phyloP scores from a whole-genome alignment of 2,113 vertebrate species.

The Toxotes jaculatrix region DNA sequence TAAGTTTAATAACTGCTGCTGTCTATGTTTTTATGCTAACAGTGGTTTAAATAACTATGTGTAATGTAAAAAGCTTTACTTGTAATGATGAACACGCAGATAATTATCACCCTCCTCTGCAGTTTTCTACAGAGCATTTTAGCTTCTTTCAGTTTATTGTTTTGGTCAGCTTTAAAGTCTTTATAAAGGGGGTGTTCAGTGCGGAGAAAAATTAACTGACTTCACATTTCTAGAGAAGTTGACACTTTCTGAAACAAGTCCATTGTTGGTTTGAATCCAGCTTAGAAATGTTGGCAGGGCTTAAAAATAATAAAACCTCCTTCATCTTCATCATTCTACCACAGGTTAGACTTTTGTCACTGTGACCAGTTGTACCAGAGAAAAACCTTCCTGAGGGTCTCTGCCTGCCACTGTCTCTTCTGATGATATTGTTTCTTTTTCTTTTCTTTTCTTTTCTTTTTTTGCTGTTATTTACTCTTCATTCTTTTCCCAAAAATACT shows the following conservation, averaged over 20 bases:
- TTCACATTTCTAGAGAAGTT: background rate
- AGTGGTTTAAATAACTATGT: background rate
- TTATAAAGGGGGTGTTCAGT: too few species aligned
- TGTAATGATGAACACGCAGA: background rate
- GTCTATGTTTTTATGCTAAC: background rate
- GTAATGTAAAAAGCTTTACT: background rate
- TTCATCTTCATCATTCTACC: too few species aligned
- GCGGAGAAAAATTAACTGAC: too few species aligned
- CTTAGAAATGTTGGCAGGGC: background rate
- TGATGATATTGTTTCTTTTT: background rate
- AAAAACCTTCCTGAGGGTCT: background rate
- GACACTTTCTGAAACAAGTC: too few species aligned
- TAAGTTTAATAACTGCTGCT: background rate
- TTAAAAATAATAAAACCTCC: too few species aligned
- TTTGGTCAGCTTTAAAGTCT: background rate
- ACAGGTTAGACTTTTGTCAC: background rate
- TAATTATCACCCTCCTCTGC: background rate
- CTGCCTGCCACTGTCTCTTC: background rate
- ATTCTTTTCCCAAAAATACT: background rate
- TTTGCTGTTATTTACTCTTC: too few species aligned
- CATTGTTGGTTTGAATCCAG: background rate
- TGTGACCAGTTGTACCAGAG: background rate
- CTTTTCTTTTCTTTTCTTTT: background rate
- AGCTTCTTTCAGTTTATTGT: background rate
- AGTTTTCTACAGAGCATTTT: background rate